Conservation (phyloP, 2,797 vertebrate genomes). For the Semotilus atromaculatus region DNA sequence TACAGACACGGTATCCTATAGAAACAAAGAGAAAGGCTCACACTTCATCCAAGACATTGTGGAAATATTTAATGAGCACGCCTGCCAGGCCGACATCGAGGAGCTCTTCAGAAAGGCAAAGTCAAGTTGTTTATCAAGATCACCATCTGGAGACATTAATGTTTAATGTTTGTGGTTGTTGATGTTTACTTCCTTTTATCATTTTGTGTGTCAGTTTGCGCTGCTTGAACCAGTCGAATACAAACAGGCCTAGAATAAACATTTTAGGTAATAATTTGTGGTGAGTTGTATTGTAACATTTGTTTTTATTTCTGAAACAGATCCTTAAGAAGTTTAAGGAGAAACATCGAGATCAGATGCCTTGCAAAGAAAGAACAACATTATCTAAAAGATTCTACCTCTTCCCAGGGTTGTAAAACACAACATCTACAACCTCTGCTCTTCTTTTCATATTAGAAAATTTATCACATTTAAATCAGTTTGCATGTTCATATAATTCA, state of each 20-base stretch:
- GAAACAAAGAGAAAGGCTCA: constrained; percentile 21
- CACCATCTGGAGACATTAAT: too few species aligned
- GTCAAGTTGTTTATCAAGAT: not conserved
- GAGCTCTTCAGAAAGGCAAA: constrained; percentile 59
- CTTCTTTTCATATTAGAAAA: not conserved
- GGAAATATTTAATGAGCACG: constrained; percentile 50
- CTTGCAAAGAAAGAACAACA: constrained; percentile 56
- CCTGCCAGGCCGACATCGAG: constrained; percentile 44
- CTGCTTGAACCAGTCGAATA: not conserved
- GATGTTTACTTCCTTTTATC: not conserved
- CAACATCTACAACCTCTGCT: not conserved
- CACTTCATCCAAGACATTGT: constrained; percentile 51
- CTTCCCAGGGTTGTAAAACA: constrained; percentile 57
- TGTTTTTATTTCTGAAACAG: constrained; percentile 10
- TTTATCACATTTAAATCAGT: not conserved
- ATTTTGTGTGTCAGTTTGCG: not conserved
- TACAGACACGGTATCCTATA: constrained; percentile 55
- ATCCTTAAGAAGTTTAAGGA: constrained; percentile 18
- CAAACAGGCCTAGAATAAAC: not conserved
- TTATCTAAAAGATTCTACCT: constrained; percentile 58
- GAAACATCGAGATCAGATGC: constrained; percentile 48
- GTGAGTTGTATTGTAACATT: not conserved
- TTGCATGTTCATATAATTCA: not conserved
- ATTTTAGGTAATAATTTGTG: not conserved
- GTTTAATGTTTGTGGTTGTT: too few species aligned